Conservation (phyloP, 1,140 invertebrate genomes). For the Trichomalopsis sarcophagae region DNA sequence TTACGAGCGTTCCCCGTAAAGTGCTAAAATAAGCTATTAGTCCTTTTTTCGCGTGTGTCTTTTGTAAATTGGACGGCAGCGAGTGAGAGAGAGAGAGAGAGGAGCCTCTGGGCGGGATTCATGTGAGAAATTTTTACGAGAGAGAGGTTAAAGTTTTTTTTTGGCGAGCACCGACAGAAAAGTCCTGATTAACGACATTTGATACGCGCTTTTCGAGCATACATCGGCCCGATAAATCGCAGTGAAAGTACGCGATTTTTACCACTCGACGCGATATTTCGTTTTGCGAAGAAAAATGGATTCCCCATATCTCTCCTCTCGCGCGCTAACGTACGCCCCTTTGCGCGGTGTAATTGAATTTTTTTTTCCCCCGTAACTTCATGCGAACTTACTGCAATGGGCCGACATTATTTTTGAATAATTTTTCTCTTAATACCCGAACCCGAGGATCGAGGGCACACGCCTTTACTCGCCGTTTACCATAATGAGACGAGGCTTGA, state of each 20-base stretch:
- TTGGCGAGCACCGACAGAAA: not conserved
- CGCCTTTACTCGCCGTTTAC: not conserved
- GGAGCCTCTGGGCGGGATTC: not conserved
- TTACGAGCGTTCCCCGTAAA: not conserved
- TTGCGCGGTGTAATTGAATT: constrained; percentile 9
- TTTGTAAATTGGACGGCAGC: not conserved
- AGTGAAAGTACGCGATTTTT: constrained; percentile 20
- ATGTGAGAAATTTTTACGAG: constrained; percentile 10
- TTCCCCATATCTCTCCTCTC: not conserved
- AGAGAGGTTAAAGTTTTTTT: not conserved
- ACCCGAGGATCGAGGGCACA: not conserved
- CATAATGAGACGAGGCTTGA: not conserved
- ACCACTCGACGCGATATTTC: not conserved
- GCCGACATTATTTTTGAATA: not conserved
- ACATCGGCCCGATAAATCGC: constrained; percentile 7
- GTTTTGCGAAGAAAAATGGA: not conserved
- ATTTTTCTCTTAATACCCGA: not conserved
- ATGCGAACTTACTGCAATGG: not conserved
- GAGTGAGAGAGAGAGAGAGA: not conserved
- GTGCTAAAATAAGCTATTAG: constrained; percentile 6
- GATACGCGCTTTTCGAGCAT: not conserved
- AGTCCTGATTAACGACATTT: constrained; percentile 15
- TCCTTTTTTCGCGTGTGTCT: not conserved
- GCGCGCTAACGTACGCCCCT: not conserved
- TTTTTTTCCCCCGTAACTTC: not conserved